Conservation (phyloP, 2,888 invertebrate genomes). For the Aphodius sticticus region DNA sequence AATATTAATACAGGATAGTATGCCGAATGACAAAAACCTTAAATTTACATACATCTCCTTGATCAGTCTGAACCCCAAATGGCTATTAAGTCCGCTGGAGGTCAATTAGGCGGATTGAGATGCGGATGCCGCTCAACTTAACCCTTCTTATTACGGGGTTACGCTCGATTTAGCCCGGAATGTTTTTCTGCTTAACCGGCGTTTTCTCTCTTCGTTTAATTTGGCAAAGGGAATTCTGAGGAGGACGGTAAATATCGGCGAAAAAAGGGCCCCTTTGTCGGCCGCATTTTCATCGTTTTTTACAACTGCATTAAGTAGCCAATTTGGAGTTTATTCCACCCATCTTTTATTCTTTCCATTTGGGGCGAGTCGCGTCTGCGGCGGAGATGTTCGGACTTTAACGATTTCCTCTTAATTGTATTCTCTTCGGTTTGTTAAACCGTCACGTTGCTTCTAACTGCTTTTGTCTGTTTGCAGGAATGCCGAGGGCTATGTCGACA, state of each 20-base stretch:
- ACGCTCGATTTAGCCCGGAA: background rate
- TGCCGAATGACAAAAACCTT: too few species aligned
- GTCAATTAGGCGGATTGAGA: background rate
- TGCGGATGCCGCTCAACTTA: background rate
- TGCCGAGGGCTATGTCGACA: background rate
- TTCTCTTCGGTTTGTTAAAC: background rate
- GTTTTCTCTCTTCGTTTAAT: background rate
- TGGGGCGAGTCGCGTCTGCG: background rate
- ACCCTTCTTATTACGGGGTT: slow-evolving; percentile 4
- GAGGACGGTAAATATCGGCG: background rate
- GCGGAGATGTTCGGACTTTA: background rate
- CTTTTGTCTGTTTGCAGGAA: background rate
- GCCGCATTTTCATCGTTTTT: background rate
- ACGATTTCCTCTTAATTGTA: background rate
- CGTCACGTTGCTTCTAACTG: background rate
- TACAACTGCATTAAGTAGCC: background rate
- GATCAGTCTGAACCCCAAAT: background rate
- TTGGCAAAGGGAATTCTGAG: background rate
- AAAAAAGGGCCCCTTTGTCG: background rate
- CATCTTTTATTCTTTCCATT: background rate
- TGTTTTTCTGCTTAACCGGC: background rate
- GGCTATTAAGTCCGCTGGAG: background rate
- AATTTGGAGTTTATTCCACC: background rate
- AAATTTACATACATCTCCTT: background rate
- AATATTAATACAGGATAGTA: too few species aligned